Percentiles rank a stretch among this genome's conserved stretches.
Evolutionary conservation across 2,797 vertebrate species (phyloP).

Genomic region (Catharus ustulatus): DNA sequence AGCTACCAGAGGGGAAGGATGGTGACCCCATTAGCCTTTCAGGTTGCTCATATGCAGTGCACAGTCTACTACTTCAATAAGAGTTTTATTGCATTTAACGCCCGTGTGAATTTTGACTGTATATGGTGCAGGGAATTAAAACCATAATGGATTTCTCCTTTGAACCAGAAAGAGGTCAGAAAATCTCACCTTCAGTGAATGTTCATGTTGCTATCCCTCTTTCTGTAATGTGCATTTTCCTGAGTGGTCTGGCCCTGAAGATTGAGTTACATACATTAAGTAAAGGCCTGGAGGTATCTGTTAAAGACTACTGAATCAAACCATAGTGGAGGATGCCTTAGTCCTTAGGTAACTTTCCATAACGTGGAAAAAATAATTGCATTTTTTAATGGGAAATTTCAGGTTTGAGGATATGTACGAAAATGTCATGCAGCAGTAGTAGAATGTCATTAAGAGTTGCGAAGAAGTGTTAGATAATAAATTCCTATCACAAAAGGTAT

Average conservation of each 20-base stretch:
- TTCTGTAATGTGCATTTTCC: neutral
- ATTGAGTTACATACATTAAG: neutral
- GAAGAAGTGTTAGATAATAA: neutral
- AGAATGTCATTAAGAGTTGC: neutral
- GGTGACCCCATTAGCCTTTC: slow-evolving; percentile 2
- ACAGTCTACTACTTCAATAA: neutral
- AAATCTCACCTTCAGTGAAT: neutral
- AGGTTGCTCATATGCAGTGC: slow-evolving; percentile 22
- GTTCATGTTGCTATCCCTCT: neutral
- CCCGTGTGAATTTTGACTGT: neutral
- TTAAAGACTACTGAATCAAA: neutral
- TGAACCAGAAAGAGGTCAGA: slow-evolving; percentile 11
- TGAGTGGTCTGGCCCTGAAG: neutral
- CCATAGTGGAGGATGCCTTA: neutral
- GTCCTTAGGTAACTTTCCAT: neutral
- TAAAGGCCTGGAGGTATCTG: slow-evolving; percentile 4
- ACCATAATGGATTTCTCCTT: slow-evolving; percentile 44
- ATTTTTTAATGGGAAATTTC: neutral
- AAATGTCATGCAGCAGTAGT: neutral
- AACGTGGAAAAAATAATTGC: neutral
- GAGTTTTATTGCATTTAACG: slow-evolving; percentile 28
- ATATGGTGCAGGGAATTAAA: slow-evolving; percentile 11
- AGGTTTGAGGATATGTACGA: neutral
- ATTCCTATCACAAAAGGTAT: neutral
- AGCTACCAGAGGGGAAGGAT: neutral